Percentiles rank a stretch among this genome's conserved stretches.
phyloP scores from a whole-genome alignment of 2,797 vertebrate species.

The Margarornis squamiger region DNA sequence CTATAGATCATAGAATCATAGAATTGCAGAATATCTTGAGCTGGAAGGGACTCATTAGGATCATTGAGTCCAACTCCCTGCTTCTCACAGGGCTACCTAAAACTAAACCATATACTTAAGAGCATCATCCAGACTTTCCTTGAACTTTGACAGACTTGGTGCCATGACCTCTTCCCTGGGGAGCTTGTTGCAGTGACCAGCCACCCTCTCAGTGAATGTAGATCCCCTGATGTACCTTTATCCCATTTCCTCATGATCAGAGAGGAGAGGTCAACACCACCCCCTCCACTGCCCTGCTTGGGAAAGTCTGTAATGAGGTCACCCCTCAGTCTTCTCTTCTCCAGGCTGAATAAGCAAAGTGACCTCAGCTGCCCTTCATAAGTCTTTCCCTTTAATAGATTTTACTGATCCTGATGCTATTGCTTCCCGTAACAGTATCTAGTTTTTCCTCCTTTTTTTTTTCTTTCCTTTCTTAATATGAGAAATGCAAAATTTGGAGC shows the following conservation, averaged over 20 bases:
- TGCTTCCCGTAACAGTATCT: not conserved
- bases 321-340: not conserved
- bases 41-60: not conserved
- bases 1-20: not conserved
- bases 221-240: not conserved
- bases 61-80: accelerated
- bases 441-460: not conserved
- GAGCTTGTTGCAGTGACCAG: not conserved
- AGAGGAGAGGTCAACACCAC: not conserved
- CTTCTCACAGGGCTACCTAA: not conserved
- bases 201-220: not conserved
- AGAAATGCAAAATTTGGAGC: not conserved
- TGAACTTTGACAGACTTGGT: not conserved
- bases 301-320: not conserved
- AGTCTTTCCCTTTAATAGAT: not conserved
- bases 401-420: not conserved
- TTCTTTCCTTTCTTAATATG: too few relatives aligned
- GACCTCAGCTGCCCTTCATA: accelerated
- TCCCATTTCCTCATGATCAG: not conserved
- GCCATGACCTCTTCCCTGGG: not conserved
- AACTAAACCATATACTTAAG: not conserved
- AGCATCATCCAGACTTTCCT: not conserved
- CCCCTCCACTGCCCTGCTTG: accelerated
- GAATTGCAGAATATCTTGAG: not conserved
- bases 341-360: not conserved